Conservation (phyloP, 2,888 invertebrate genomes). For the Drosophila anceps region DNA sequence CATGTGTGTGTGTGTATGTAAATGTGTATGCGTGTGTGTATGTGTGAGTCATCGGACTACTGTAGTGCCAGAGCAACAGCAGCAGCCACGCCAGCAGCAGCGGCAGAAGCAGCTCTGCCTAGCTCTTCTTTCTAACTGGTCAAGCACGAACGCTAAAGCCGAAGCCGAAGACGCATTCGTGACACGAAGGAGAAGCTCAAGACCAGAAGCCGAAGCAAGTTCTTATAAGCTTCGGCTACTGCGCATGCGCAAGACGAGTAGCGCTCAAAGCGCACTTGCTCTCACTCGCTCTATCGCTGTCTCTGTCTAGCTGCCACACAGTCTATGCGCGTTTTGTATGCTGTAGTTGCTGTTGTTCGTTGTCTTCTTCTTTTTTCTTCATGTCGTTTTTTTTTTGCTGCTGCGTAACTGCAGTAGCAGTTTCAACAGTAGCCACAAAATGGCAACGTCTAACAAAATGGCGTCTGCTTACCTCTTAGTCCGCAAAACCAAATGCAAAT, state of each 20-base stretch:
- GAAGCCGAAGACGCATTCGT: slow-evolving; percentile 56
- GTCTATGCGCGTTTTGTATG: slow-evolving; percentile 16
- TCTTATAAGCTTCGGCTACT: slow-evolving; percentile 72
- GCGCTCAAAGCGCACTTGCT: slow-evolving; percentile 48
- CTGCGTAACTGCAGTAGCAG: slow-evolving; percentile 65
- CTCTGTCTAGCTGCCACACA: slow-evolving; percentile 21
- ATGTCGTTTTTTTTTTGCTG: slow-evolving; percentile 20
- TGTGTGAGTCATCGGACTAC: slow-evolving; percentile 73
- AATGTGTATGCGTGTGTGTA: slow-evolving; percentile 43
- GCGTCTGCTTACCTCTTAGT: slow-evolving; percentile 65
- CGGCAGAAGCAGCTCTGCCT: slow-evolving; percentile 50
- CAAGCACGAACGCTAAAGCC: slow-evolving; percentile 56
- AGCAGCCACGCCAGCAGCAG: slow-evolving; percentile 27
- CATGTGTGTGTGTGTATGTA: slow-evolving; percentile 36
- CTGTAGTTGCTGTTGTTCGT: slow-evolving; percentile 10
- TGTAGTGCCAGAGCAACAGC: slow-evolving; percentile 53
- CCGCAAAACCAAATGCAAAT: slow-evolving; percentile 20
- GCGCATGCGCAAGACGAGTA: slow-evolving; percentile 80
- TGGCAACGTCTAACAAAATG: slow-evolving; percentile 74
- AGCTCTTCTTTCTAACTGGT: slow-evolving; percentile 71
- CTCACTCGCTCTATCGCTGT: slow-evolving; percentile 22
- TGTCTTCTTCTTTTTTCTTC: not conserved
- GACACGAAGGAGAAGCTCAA: slow-evolving; percentile 84
- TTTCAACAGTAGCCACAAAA: slow-evolving; percentile 72
- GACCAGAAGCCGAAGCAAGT: slow-evolving; percentile 84